Base-by-base conservation (phyloP, 2,797 vertebrate species). In the Cossypha caffra region DNA sequence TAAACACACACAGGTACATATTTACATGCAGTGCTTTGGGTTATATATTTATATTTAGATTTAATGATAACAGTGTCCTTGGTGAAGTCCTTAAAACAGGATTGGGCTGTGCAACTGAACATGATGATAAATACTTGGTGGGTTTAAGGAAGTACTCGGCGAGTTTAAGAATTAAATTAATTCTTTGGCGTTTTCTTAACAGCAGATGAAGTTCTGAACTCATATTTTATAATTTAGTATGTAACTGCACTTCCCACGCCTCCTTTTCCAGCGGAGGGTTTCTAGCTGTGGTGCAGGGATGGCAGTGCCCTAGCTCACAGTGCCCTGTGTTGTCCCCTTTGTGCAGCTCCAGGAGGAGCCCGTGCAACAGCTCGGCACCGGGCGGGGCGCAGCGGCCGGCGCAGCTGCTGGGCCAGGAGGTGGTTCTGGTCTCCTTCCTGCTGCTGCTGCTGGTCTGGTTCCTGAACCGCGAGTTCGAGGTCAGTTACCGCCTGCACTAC, bases 401-500 rank as follows among this genome's bases (percentile, higher is more conserved):
- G n/a, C 97, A 98, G 68, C 97, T 98, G 24, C 97, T 99, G 8
- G 97, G 99, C 73, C 98, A 98, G 55, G 99, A 99, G 93, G 98
- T 98, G 15, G 91, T 98, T 54, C 97, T 99, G 74, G 98, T 99
- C 51, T 98, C 99, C 97, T 99, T 99, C 93, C 98, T 99, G 52
- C 98, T 99, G 43, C 98, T 99, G 1, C 98, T 99, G 68, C 97
- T 99, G 55, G 99, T 99, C 83, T 99, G 99, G 99, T 99, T 99
- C 97, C 98, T 99, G 93, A 99, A 99, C 90, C 98, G 99, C 1
- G 99, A 99, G 97, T 99, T 99, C 2, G 99, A 99, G 96, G 99
- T 99, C 97, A 99, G 99, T 89, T 99, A 99, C 97, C 99, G 99
- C 10, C 98, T 99, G 23, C 99, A 99, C 98, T 99, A 99, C 98